These are phyloP conservation scores for Laticauda colubrina DNA, from an alignment of 2,113 vertebrate genomes.

Conservation along the genomic window DNA sequence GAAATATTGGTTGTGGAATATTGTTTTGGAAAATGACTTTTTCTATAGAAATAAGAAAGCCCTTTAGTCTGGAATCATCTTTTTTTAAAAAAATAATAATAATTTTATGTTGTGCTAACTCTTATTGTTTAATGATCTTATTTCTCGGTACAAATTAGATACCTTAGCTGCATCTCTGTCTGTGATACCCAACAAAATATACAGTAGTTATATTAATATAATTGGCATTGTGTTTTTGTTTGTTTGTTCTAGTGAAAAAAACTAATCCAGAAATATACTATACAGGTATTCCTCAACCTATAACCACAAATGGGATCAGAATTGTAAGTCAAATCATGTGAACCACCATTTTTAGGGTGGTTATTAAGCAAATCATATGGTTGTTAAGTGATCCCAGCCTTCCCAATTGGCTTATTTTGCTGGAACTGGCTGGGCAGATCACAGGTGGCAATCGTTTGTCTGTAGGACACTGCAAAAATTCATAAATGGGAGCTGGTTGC, in stretches of 20 bases:
- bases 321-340: not conserved
- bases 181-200: not conserved
- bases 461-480: not conserved
- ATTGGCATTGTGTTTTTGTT: not conserved
- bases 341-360: not conserved
- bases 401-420: not conserved
- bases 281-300: not conserved
- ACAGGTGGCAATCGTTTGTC: not conserved
- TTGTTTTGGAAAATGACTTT: not conserved
- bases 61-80: not conserved
- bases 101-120: not conserved
- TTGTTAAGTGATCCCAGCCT: not conserved
- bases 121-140: not conserved
- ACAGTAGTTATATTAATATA: not conserved
- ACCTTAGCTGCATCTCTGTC: not conserved
- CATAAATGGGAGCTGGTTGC: not conserved
- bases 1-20: not conserved
- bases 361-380: not conserved
- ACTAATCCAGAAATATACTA: not conserved
- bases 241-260: not conserved
- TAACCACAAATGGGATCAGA: not conserved
- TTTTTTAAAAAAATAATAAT: not conserved
- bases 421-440: not conserved
- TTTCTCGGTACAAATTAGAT: not conserved
- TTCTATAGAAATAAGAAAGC: not conserved